These are phyloP conservation scores for Chalcosyrphus nemorum DNA, from an alignment of 2,888 invertebrate genomes.

Conservation along the genomic window DNA sequence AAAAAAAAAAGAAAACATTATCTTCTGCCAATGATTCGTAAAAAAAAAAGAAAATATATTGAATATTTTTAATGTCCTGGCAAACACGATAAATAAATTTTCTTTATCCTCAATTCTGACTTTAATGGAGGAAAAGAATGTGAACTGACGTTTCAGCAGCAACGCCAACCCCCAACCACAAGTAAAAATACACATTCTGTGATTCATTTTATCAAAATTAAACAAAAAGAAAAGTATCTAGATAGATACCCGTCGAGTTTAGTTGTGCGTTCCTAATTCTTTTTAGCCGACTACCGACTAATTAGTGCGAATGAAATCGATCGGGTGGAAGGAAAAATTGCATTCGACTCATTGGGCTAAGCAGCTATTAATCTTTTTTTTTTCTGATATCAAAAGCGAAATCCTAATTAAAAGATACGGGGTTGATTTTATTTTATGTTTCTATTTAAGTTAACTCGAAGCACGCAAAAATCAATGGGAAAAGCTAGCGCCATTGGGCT, in stretches of 20 bases:
- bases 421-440: slow-evolving; percentile 9
- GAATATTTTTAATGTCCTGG: slow-evolving; percentile 16
- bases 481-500: slow-evolving; percentile 20
- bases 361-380: not conserved
- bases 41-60: not conserved
- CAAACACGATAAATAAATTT: slow-evolving; percentile 20
- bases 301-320: slow-evolving; percentile 30
- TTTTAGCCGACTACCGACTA: not conserved
- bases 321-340: slow-evolving; percentile 17
- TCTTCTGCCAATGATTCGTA: slow-evolving; percentile 13
- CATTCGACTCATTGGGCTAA: slow-evolving; percentile 8
- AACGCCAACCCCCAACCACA: not conserved
- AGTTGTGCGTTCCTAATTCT: slow-evolving; percentile 9
- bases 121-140: slow-evolving; percentile 34
- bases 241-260: not conserved
- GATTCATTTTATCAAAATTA: not conserved
- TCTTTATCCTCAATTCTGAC: slow-evolving; percentile 4
- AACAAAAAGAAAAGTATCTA: not conserved
- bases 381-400: slow-evolving; percentile 1
- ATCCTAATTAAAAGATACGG: slow-evolving; percentile 43
- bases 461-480: slow-evolving; percentile 16
- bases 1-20: not conserved
- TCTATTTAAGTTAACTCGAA: not conserved
- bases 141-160: not conserved
- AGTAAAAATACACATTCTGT: not conserved